phyloP scores from a whole-genome alignment of 2,113 vertebrate species.

The Casuarius casuarius region DNA sequence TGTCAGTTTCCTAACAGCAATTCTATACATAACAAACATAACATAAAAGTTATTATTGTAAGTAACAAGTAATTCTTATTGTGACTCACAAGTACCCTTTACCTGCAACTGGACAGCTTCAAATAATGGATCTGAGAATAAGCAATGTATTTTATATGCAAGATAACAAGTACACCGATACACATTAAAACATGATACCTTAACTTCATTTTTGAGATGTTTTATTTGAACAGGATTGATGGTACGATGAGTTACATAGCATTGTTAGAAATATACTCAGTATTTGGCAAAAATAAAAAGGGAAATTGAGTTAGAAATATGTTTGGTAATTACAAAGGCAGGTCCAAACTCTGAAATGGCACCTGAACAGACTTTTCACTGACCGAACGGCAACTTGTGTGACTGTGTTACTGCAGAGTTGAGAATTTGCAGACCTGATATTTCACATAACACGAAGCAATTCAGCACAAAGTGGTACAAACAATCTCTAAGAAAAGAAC shows the following conservation, averaged over 20 bases:
- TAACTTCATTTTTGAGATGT: neutral
- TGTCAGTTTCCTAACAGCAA: neutral
- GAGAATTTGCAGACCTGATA: fast-evolving
- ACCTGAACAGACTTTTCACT: fast-evolving
- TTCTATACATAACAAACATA: neutral
- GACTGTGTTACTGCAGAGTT: fast-evolving
- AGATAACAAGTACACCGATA: fast-evolving
- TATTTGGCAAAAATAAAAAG: neutral
- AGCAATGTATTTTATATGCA: neutral
- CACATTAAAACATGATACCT: neutral
- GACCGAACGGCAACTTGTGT: fast-evolving
- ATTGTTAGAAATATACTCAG: fast-evolving
- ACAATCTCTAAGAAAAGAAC: fast-evolving
- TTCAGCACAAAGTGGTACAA: fast-evolving
- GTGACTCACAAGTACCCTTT: neutral
- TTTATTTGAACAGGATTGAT: neutral
- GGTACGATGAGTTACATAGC: fast-evolving
- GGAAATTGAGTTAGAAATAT: fast-evolving
- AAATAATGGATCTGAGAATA: neutral
- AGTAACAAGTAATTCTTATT: too few relatives aligned
- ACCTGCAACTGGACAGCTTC: neutral
- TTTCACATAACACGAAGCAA: fast-evolving
- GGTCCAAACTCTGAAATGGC: neutral
- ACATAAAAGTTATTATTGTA: too few relatives aligned
- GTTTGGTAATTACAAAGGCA: fast-evolving